These are phyloP conservation scores for Ophioninae sp. DNA, from an alignment of 2,888 invertebrate genomes.

Conservation along the genomic window DNA sequence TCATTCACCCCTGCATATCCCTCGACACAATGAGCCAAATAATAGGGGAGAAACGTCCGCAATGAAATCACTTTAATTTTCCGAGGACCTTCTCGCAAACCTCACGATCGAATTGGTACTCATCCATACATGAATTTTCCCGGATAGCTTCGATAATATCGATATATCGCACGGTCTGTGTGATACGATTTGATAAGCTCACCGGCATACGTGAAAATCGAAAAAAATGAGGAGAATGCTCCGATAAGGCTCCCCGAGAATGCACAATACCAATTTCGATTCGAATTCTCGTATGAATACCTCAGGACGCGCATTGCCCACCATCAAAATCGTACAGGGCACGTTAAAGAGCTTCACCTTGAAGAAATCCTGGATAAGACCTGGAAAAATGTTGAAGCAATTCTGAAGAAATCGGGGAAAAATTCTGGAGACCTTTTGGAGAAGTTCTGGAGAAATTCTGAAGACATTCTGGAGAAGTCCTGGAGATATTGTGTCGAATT, in stretches of 20 bases:
- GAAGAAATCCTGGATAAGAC: too few species aligned
- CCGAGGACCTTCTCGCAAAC: slow-evolving; percentile 38
- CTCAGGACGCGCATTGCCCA: slow-evolving; percentile 33
- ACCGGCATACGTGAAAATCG: slow-evolving; percentile 37
- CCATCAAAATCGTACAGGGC: slow-evolving; percentile 40
- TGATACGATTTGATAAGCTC: slow-evolving; percentile 52
- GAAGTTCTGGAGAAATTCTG: too few species aligned
- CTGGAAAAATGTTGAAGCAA: too few species aligned
- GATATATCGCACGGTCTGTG: slow-evolving; percentile 1
- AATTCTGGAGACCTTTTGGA: too few species aligned
- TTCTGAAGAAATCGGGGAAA: too few species aligned
- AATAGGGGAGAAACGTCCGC: slow-evolving; percentile 35
- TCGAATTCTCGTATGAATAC: slow-evolving; percentile 43
- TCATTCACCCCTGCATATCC: background rate
- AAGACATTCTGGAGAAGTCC: too few species aligned
- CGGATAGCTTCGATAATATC: background rate
- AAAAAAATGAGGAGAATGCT: slow-evolving; percentile 33
- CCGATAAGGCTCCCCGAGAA: slow-evolving; percentile 28
- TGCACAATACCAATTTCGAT: slow-evolving; percentile 64
- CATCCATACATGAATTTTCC: background rate
- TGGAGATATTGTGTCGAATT: too few species aligned
- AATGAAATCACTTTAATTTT: slow-evolving; percentile 48
- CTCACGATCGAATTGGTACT: slow-evolving; percentile 38
- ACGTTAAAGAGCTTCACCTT: slow-evolving; percentile 63
- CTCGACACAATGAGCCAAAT: slow-evolving; percentile 29